Evolutionary conservation across 2,888 invertebrate genomes (phyloP).

Genomic region (Electrophaes corylata): DNA sequence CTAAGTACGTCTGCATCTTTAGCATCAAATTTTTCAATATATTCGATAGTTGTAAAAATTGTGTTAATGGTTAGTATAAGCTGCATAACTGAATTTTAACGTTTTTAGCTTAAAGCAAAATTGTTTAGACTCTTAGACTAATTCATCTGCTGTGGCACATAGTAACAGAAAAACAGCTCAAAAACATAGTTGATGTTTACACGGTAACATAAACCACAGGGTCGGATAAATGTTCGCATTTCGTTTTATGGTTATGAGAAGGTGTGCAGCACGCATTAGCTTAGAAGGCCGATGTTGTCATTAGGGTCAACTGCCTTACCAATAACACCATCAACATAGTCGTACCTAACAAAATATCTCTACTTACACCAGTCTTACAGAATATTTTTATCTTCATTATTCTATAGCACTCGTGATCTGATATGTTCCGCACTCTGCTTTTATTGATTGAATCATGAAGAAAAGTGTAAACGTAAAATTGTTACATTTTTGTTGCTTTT

Average conservation of each 20-base stretch:
- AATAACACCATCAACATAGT: constrained; percentile 33
- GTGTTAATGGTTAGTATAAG: neutral
- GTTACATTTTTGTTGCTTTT: no score
- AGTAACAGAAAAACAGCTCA: neutral
- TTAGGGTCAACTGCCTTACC: constrained; percentile 70
- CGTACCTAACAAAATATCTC: neutral
- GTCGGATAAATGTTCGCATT: constrained; percentile 19
- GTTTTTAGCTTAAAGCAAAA: neutral
- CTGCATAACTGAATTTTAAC: neutral
- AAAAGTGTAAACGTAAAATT: no score
- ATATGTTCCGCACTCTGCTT: no score
- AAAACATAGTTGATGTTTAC: neutral
- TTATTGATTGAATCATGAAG: no score
- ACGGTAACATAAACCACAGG: constrained; percentile 6
- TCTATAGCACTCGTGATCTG: no score
- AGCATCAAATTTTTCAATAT: neutral
- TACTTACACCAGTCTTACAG: neutral
- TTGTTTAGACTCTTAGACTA: neutral
- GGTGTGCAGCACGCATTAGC: constrained; percentile 34
- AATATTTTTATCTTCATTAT: no score
- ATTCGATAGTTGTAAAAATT: neutral
- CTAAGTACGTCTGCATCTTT: neutral
- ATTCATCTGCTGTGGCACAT: no score
- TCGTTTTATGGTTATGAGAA: constrained; percentile 31
- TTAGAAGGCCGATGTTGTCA: constrained; percentile 68